Conservation (phyloP, 2,888 invertebrate genomes). For the Pherbina coryleti region DNA sequence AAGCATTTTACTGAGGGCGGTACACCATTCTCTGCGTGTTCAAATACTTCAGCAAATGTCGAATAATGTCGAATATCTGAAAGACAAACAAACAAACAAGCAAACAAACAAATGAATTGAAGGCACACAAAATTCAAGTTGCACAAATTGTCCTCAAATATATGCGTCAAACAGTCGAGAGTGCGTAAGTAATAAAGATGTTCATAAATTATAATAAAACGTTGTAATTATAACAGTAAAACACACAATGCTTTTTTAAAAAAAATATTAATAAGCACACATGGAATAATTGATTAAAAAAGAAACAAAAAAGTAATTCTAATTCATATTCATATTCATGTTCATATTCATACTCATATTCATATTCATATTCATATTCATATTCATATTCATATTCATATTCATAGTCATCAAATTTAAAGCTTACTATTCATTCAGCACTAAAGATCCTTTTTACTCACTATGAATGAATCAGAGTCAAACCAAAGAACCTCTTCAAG, state of each 20-base stretch:
- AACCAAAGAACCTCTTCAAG: not conserved
- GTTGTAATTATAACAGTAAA: too few species aligned
- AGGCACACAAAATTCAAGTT: not conserved
- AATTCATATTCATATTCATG: too few species aligned
- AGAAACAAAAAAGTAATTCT: too few species aligned
- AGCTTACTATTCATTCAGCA: too few species aligned
- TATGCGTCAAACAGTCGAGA: constrained; percentile 13
- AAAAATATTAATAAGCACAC: too few species aligned
- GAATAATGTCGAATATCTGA: not conserved
- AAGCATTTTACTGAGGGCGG: not conserved
- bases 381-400: too few species aligned
- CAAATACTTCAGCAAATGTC: constrained; percentile 29
- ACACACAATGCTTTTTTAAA: too few species aligned
- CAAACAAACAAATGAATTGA: not conserved
- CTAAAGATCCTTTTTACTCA: too few species aligned
- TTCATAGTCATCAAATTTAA: too few species aligned
- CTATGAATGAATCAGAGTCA: not conserved
- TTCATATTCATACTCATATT: too few species aligned
- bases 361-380: too few species aligned
- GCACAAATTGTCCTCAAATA: constrained; percentile 25
- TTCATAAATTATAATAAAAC: constrained; percentile 7
- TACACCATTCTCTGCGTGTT: not conserved
- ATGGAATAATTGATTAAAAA: too few species aligned
- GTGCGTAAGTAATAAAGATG: constrained; percentile 30
- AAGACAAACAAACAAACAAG: constrained; percentile 9